These are phyloP conservation scores for Morelia viridis DNA, from an alignment of 2,797 vertebrate genomes.

Conservation along the genomic window DNA sequence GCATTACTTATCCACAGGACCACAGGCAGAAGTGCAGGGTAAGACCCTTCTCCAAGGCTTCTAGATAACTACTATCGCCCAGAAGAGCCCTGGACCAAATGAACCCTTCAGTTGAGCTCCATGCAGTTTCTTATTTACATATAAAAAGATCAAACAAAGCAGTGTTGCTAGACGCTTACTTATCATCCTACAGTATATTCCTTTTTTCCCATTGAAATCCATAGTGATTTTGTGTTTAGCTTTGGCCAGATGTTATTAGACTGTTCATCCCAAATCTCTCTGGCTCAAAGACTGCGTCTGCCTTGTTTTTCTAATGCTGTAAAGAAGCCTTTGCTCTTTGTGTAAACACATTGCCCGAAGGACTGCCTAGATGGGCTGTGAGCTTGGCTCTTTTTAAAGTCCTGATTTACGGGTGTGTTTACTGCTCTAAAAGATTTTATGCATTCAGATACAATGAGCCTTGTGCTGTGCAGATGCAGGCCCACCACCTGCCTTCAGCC, in stretches of 20 bases:
- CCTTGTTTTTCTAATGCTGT: neutral
- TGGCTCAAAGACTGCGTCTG: neutral
- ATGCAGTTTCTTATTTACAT: neutral
- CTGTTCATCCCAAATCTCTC: neutral
- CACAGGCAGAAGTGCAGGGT: neutral
- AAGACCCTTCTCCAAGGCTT: neutral
- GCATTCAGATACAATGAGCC: conserved; percentile 18
- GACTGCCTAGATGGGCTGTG: neutral
- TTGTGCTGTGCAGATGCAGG: conserved; percentile 29
- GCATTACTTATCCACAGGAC: neutral
- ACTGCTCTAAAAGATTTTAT: conserved; percentile 6
- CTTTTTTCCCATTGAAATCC: neutral
- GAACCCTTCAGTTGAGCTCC: neutral
- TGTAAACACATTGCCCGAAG: neutral
- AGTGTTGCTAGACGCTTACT: neutral
- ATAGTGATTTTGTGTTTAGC: neutral
- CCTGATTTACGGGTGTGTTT: conserved; percentile 30
- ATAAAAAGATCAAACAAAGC: neutral
- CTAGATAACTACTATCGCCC: neutral
- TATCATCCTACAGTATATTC: neutral
- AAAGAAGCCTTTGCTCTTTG: neutral
- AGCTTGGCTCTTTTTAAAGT: conserved; percentile 7
- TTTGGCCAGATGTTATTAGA: neutral
- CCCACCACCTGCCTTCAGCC: conserved; percentile 18
- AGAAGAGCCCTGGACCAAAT: neutral